Evolutionary conservation across 2,888 invertebrate species (phyloP).

Genomic region (Matsumyia berberina): DNA sequence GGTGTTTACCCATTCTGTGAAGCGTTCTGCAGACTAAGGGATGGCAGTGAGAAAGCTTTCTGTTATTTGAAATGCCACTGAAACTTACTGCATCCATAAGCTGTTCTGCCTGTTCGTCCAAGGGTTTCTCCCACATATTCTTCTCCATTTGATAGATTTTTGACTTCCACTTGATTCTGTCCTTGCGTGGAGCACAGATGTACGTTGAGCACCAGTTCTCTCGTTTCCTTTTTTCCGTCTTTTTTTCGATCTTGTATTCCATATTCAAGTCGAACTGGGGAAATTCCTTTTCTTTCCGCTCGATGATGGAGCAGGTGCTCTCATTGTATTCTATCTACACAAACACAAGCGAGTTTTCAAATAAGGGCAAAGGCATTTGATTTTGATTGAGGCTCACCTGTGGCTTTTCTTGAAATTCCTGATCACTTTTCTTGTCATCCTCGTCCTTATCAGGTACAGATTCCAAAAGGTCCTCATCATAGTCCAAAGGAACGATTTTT

Average conservation of each 20-base stretch:
- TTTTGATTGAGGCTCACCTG: slow-evolving; percentile 60
- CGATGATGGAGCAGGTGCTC: slow-evolving; percentile 81
- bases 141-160: slow-evolving; percentile 81
- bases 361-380: neutral
- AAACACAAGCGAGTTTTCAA: neutral
- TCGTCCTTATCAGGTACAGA: slow-evolving; percentile 45
- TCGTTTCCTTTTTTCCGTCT: slow-evolving; percentile 75
- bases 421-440: slow-evolving; percentile 72
- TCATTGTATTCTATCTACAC: slow-evolving; percentile 79
- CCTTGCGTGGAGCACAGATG: slow-evolving; percentile 79
- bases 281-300: slow-evolving; percentile 80
- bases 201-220: slow-evolving; percentile 82
- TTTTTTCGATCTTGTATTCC: slow-evolving; percentile 79
- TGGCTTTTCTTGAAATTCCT: slow-evolving; percentile 65
- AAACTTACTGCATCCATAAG: slow-evolving; percentile 83
- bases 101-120: slow-evolving; percentile 83
- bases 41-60: neutral
- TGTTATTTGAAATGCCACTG: neutral
- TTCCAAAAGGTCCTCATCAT: slow-evolving; percentile 71
- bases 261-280: slow-evolving; percentile 79
- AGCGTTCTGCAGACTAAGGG: slow-evolving; percentile 81
- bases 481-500: slow-evolving; percentile 81
- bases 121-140: slow-evolving; percentile 79
- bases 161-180: slow-evolving; percentile 82
- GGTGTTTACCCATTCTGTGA: slow-evolving; percentile 82